Evolutionary conservation across 1,140 invertebrate species (phyloP), one percentile per base, ranked within the genome.

Genomic region (Euura lappo): DNA sequence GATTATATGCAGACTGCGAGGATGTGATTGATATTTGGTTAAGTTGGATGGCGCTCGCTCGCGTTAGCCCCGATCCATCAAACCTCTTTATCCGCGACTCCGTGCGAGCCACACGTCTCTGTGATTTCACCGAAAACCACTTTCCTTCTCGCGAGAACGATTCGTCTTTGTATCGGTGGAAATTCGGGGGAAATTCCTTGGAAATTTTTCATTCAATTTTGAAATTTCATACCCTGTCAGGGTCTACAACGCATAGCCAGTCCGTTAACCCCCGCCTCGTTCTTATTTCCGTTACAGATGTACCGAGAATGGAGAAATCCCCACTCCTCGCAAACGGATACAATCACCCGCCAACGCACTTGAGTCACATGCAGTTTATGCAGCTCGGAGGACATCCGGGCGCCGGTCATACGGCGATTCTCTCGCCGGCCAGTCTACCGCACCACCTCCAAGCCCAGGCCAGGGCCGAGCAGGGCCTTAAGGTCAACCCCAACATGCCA

Each of bases 251-350:
- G 70, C 46, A 45, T 64, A n/a, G 10, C 66, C 71, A 71, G 72
- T 74, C 66, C 76, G 71, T 73, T 45, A 28, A 73, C 67, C 69
- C 45, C 13, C 44, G 65, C 72, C 72, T 65, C 11, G 44, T 71
- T 43, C 44, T 60, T 80, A 78, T 73, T 81, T 60, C 82, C 83
- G 69, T 91, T 91, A 6, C 90, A 94, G 94, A 95, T 89, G 94
- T 96, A 85, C 92, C 94, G 67, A 90, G 95, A 75, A 88, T 97
- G 91, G 95, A 97, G 85, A 98, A 98, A 87, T 96, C 95, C 44
- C 96, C 96, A 28, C 90, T 97, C 6, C 88, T 98, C 70, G 94
- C 96, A 47, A 98, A 98, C 84, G 97, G 96, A 47, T 98, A 98
- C 90, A 97, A 97, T 88, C 96, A 96, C 77, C 95, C 95, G 71